Evolutionary conservation across 2,113 vertebrate species (phyloP).

Genomic region (Oryzias celebensis): DNA sequence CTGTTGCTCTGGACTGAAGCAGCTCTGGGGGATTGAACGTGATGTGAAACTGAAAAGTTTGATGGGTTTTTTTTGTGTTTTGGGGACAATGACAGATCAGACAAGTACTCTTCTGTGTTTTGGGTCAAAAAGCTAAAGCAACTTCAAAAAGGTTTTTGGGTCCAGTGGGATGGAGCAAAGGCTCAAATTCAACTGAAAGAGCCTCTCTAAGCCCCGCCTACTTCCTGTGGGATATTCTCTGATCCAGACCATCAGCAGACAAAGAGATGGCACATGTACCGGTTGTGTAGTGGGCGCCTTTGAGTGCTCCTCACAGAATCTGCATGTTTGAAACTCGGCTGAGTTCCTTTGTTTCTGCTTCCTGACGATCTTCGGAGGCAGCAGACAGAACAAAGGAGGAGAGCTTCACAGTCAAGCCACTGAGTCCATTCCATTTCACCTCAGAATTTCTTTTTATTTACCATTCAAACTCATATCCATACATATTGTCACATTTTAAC

Average conservation of each 20-base stretch:
- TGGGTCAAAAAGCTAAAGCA: conserved; percentile 44
- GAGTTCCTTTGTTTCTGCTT: no score
- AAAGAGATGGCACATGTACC: conserved; percentile 24
- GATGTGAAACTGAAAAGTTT: conserved; percentile 52
- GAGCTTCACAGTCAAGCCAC: no score
- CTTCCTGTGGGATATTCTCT: conserved; percentile 49
- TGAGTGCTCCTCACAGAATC: no score
- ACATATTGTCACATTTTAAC: no score
- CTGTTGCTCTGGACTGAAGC: conserved; percentile 50
- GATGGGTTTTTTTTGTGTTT: conserved; percentile 66
- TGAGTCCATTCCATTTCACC: no score
- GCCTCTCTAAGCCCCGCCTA: conserved; percentile 51
- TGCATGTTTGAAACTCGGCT: no score
- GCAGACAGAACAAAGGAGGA: no score
- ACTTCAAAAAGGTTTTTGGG: conserved; percentile 63
- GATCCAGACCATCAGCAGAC: conserved; percentile 53
- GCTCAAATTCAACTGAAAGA: conserved; percentile 57
- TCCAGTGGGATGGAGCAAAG: conserved; percentile 37
- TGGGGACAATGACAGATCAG: conserved; percentile 66
- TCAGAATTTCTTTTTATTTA: no score
- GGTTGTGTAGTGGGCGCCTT: conserved; percentile 4
- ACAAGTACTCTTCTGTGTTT: conserved; percentile 62
- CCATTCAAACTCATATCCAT: no score
- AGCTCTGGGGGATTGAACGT: conserved; percentile 35
- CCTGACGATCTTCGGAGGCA: no score